Conservation (phyloP, 2,888 invertebrate species). For the Stegana nigrithorax region DNA sequence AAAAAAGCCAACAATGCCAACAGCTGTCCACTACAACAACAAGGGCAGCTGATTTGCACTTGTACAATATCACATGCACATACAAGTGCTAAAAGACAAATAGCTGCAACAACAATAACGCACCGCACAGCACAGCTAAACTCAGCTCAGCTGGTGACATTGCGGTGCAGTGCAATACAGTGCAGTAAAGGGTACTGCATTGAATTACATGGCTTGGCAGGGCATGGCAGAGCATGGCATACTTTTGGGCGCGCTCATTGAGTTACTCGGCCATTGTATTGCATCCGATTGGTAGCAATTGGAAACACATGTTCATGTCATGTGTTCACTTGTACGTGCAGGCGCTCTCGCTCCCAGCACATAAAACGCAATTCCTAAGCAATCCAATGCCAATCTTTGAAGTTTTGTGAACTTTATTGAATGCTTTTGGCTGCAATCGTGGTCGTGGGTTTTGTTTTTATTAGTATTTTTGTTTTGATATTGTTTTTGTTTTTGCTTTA, state of each 20-base stretch:
- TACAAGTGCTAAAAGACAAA: background rate
- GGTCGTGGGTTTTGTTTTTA: no score
- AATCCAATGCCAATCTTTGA: background rate
- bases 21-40: background rate
- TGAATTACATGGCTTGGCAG: no score
- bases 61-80: no score
- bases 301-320: conserved; percentile 3
- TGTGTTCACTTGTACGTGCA: no score
- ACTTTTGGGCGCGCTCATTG: conserved; percentile 9
- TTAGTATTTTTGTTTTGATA: no score
- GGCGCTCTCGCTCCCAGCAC: no score
- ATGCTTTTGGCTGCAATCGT: background rate
- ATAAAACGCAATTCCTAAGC: conserved; percentile 2
- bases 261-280: conserved; percentile 4
- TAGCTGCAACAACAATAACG: background rate
- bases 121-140: background rate
- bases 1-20: no score
- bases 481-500: no score
- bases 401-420: background rate
- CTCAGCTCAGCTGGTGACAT: conserved; percentile 13
- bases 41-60: no score
- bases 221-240: conserved; percentile 8
- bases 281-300: conserved; percentile 1
- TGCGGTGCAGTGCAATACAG: background rate
- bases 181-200: no score